Percentiles rank a stretch among this genome's conserved stretches.
Evolutionary conservation across 2,113 vertebrate genomes (phyloP).

Genomic region (Oriolus oriolus): DNA sequence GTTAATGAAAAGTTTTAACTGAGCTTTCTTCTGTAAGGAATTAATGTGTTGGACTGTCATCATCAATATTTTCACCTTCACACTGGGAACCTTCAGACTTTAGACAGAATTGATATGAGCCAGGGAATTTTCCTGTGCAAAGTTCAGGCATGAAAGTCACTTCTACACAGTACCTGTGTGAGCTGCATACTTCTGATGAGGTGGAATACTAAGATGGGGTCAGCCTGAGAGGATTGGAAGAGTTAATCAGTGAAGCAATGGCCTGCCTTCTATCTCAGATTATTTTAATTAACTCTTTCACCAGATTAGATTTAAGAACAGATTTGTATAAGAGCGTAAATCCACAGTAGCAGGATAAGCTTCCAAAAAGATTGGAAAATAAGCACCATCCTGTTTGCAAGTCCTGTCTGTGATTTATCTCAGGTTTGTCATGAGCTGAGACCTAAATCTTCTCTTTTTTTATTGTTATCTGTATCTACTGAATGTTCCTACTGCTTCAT

Average conservation of each 20-base stretch:
- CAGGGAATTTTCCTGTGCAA: neutral
- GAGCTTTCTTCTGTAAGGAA: neutral
- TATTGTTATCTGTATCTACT: neutral
- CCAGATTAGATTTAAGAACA: neutral
- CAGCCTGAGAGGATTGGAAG: neutral
- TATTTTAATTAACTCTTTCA: neutral
- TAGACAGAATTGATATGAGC: neutral
- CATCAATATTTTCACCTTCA: neutral
- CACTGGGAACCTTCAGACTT: neutral
- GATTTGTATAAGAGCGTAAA: neutral
- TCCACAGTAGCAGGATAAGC: neutral
- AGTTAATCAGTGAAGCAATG: neutral
- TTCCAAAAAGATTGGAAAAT: neutral
- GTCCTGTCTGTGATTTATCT: neutral
- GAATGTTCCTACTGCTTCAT: neutral
- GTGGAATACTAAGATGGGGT: neutral
- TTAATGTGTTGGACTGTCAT: neutral
- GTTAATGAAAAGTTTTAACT: neutral
- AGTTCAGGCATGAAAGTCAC: neutral
- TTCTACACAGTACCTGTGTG: neutral
- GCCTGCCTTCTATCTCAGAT: neutral
- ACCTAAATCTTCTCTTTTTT: neutral
- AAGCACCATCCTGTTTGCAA: neutral
- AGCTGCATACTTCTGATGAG: neutral
- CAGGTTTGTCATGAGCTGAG: neutral